These are phyloP conservation scores for Malurus alboscapulatus DNA, from an alignment of 2,113 vertebrate genomes.

Conservation along the genomic window DNA sequence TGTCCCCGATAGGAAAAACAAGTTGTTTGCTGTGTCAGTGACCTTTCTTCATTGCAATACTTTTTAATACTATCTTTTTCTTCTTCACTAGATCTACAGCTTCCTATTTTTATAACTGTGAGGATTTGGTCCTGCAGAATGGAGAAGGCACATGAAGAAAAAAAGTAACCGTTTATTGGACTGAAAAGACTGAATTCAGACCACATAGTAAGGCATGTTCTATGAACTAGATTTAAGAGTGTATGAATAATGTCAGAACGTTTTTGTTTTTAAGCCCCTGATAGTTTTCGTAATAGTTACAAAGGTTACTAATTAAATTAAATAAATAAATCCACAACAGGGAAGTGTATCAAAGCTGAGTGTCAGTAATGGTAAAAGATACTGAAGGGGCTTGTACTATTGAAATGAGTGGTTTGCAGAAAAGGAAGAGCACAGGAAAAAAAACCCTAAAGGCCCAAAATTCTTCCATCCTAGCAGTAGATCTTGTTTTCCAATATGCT, in stretches of 20 bases:
- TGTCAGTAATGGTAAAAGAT: neutral
- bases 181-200: neutral
- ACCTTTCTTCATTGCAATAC: neutral
- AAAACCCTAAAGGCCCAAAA: accelerated
- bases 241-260: neutral
- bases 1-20: neutral
- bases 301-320: neutral
- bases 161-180: neutral
- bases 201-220: neutral
- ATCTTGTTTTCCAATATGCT: neutral
- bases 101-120: neutral
- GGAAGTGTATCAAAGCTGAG: neutral
- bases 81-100: neutral
- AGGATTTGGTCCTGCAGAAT: neutral
- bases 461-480: neutral
- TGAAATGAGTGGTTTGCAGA: neutral
- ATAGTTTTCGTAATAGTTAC: neutral
- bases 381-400: accelerated
- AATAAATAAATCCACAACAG: no score
- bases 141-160: accelerated
- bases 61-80: neutral
- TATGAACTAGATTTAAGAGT: neutral
- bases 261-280: neutral
- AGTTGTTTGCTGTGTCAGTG: neutral
- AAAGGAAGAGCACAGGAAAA: neutral